Base-by-base conservation (phyloP, 2,113 vertebrate genomes). In the Macroglossus sobrinus region DNA sequence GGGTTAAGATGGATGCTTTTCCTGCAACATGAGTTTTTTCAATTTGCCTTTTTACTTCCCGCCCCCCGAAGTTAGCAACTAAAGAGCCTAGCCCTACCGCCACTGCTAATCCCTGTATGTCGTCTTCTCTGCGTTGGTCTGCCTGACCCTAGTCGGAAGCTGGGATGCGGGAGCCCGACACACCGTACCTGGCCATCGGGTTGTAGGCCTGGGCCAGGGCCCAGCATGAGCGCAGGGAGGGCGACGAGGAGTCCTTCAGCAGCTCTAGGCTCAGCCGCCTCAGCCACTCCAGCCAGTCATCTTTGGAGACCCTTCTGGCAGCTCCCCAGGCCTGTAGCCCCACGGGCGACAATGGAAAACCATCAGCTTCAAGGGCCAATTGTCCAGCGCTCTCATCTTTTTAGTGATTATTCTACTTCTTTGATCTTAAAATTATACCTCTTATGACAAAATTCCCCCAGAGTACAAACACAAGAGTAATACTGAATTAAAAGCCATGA, bases 251-350 rank as follows among this genome's bases (percentile, higher is more conserved):
- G 97, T 99, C 99, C 97, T 99, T 99, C 84, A 99, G 98, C 96
- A 99, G 98, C 96, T 99, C 99, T 84, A 99, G 98, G 89, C 99
- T 99, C 96, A 99, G 98, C 9, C 99, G 97, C 68, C 99, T 98
- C 89, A 99, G 98, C 99, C 99, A 99, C 78, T 99, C 99, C 97
- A 99, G 98, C 99, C 99, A 99, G 97, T 99, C 99, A 38, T 99
- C 99, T 97, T 99, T 99, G 97, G 99, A 99, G 96, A 99, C 99
- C 98, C 99, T 99, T 66, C 99, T 99, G 92, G 99, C 99, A 1
- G 99, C 99, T 91, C 99, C 99, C 99, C 99, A 99, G 53, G 99
- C 99, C 99, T 99, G 98, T 10, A 84, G 82, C 22, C 57, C 38
- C 97, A 96, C 19, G 84, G 47, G 69, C 0, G 2, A 95, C 55